Evolutionary conservation across 2,888 invertebrate species (phyloP), one percentile per base, ranked within the genome.

Genomic region (Eledona agricola): DNA sequence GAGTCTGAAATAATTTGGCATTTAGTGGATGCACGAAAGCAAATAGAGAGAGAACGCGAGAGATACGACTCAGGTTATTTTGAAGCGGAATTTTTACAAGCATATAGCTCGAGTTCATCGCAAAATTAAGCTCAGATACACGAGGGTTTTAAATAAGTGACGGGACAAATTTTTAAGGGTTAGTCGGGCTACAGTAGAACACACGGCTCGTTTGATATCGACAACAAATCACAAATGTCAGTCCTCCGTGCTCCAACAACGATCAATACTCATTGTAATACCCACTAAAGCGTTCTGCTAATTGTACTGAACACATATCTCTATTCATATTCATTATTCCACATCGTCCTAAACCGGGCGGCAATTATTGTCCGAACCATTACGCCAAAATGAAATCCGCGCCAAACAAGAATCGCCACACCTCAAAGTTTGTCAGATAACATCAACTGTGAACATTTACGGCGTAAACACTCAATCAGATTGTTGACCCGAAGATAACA

Each of bases 181-280:
- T 54, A 34, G 34, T 51, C 28, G 51, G 35, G 37, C 51, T 32
- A 50, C 37, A 37, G 49, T 37, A 22, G 35, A 43, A 45, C 51
- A 28, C n/a, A 34, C 43, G 43, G 46, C 54, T 59, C 55, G 61
- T 63, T 62, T 69, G 69, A 68, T 68, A 71, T 71, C 67, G 69
- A 72, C 72, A 71, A 68, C 69, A 72, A 72, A 70, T 72, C 72
- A 72, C 68, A 69, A 71, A 71, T 67, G 71, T 67, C 71, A 71
- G 66, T 67, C 59, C 66, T 67, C 61, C 62, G 58, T 61, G 62
- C 62, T 58, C 59, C 60, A 62, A 62, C 59, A 58, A 58, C 67
- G 71, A 72, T 72, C 72, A 71, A 72, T 72, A 72, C 67, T 67
- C 66, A 72, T 72, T 72, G 71, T 71, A 67, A 69, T 67, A 66